Evolutionary conservation across 2,797 vertebrate species (phyloP), one percentile per base, ranked within the genome.

Genomic region (Liparis tanakae): DNA sequence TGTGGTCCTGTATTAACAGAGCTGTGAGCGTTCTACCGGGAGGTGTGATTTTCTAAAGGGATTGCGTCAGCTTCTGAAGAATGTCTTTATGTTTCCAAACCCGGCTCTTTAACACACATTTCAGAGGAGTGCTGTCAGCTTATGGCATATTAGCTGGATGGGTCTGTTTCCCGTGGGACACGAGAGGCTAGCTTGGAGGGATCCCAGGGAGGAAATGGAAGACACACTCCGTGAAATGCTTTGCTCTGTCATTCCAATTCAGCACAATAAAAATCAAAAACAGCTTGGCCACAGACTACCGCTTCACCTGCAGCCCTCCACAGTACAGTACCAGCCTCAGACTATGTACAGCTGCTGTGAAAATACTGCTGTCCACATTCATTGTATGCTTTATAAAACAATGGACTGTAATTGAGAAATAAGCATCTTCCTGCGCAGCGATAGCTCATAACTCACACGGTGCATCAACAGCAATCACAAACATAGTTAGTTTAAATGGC

Each of bases 211-310:
- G 86, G 89, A 90, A 90, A 91, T 91, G 88, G 89, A 93, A 92
- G 88, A 89, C 85, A 85, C 88, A 90, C 88, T 82, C 85, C 85
- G 89, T 85, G 86, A 85, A 91, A 90, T 81, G 83, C 89, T 93
- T 93, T 94, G 86, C 90, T 91, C 89, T 94, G 91, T 93, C 92
- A 90, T 87, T 92, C 86, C 87, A 87, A 91, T 91, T 91, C 89
- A 75, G 82, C 84, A 89, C 89, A 90, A 87, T 91, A 88, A 88
- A 87, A 89, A 89, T 90, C 90, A 92, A 85, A 90, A 56, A 12
- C 72, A 74, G 84, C 82, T 70, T 53, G 78, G 84, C 89, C 86
- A 72, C 74, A 83, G 80, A 81, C 67, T 82, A 53, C 83, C 71
- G 54, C 72, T 82, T 89, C 79, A 87, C 87, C 88, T 85, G 85